phyloP scores from a whole-genome alignment of 2,888 invertebrate genomes.

The Drosophila percnosoma region DNA sequence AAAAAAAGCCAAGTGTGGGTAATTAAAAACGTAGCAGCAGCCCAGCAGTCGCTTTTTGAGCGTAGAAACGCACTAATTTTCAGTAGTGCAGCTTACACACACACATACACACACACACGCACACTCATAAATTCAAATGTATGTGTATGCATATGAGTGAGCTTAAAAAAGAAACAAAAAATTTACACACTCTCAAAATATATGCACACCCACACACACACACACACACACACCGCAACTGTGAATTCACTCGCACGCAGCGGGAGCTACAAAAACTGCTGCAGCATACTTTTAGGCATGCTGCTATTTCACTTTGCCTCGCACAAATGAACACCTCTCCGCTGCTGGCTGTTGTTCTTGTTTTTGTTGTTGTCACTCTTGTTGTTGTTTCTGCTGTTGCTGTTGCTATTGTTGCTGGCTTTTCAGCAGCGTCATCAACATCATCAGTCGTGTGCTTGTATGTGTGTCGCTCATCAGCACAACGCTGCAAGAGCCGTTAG shows the following conservation, averaged over 20 bases:
- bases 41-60: constrained; percentile 71
- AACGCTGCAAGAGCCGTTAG: constrained; percentile 74
- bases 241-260: constrained; percentile 59
- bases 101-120: constrained; percentile 17
- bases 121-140: constrained; percentile 48
- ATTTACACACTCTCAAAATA: constrained; percentile 37
- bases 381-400: constrained; percentile 21
- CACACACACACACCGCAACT: constrained; percentile 37
- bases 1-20: constrained; percentile 76
- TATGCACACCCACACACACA: constrained; percentile 21
- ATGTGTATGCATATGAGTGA: constrained; percentile 21
- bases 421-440: constrained; percentile 71
- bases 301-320: constrained; percentile 78
- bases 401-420: constrained; percentile 49
- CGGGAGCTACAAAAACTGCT: constrained; percentile 41
- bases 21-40: constrained; percentile 79
- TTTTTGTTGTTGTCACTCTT: not conserved
- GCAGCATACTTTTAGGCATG: constrained; percentile 81
- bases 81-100: constrained; percentile 63
- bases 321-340: constrained; percentile 54
- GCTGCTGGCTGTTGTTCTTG: constrained; percentile 5
- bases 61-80: constrained; percentile 80
- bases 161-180: constrained; percentile 57
- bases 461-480: constrained; percentile 67
- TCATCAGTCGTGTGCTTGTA: constrained; percentile 46